phyloP scores from a whole-genome alignment of 2,888 invertebrate species.

The Drosophila mimica region DNA sequence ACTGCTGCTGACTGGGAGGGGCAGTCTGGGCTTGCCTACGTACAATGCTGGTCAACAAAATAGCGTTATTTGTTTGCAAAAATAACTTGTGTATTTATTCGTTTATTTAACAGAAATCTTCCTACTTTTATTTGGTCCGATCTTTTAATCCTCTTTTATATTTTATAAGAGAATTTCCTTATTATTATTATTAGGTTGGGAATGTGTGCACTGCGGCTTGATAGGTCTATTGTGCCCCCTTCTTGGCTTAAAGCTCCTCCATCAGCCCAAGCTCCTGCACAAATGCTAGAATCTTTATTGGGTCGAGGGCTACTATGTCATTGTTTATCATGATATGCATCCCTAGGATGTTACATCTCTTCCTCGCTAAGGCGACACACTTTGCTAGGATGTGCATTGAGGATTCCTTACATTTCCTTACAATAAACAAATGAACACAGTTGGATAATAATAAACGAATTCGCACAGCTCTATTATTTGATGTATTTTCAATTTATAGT shows the following conservation, averaged over 20 bases:
- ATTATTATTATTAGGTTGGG: too few species aligned
- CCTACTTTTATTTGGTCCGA: neutral
- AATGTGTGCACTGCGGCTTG: too few species aligned
- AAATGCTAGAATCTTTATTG: too few species aligned
- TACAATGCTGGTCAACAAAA: neutral
- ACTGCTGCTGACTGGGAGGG: slow-evolving; percentile 9
- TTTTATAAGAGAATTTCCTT: neutral
- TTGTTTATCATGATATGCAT: too few species aligned
- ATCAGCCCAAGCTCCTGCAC: too few species aligned
- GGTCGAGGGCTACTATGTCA: too few species aligned
- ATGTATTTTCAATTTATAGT: neutral
- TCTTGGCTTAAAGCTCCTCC: too few species aligned
- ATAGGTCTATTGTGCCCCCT: too few species aligned
- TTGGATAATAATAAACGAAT: neutral
- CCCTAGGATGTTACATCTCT: too few species aligned
- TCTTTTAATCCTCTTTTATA: neutral
- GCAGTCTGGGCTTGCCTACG: slow-evolving; percentile 20
- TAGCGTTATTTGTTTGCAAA: too few species aligned
- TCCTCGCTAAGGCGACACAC: too few species aligned
- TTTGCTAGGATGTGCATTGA: too few species aligned
- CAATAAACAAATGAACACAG: neutral
- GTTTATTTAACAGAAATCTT: neutral
- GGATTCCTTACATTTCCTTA: neutral
- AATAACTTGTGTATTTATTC: neutral
- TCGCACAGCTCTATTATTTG: neutral